Evolutionary conservation across 2,113 vertebrate species (phyloP).

Genomic region (Psophia crepitans): DNA sequence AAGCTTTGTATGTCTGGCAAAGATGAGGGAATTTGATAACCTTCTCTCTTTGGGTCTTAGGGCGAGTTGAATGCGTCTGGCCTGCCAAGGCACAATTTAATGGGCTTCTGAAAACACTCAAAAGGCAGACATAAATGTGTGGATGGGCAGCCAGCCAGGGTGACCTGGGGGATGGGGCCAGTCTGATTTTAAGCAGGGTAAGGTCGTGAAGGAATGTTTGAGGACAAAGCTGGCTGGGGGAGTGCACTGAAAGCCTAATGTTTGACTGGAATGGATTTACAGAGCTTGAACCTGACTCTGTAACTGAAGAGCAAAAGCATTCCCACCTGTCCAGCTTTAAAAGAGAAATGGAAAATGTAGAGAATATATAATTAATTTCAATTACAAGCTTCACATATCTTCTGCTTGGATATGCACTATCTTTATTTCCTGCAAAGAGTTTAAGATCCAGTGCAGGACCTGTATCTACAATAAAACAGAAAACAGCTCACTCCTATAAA

Average conservation of each 20-base stretch:
- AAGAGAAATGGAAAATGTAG: slow-evolving; percentile 75
- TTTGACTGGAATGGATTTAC: slow-evolving; percentile 73
- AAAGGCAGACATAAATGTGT: slow-evolving; percentile 86
- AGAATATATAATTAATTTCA: slow-evolving; percentile 81
- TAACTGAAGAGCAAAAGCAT: slow-evolving; percentile 73
- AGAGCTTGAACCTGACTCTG: slow-evolving; percentile 61
- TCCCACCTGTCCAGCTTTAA: slow-evolving; percentile 75
- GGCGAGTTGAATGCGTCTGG: slow-evolving; percentile 81
- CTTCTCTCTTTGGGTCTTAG: slow-evolving; percentile 78
- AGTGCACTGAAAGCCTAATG: slow-evolving; percentile 50
- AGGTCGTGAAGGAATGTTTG: slow-evolving; percentile 79
- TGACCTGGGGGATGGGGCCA: slow-evolving; percentile 75
- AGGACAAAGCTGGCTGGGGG: slow-evolving; percentile 76
- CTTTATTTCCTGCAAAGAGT: slow-evolving; percentile 59
- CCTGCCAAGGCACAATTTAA: slow-evolving; percentile 85
- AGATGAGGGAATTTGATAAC: slow-evolving; percentile 84
- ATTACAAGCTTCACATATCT: slow-evolving; percentile 66
- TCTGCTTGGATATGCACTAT: slow-evolving; percentile 27
- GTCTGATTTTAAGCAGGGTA: slow-evolving; percentile 79
- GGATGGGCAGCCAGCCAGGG: slow-evolving; percentile 82
- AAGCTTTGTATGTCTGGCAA: slow-evolving; percentile 69
- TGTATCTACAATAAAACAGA: slow-evolving; percentile 46
- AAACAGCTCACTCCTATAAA: neutral
- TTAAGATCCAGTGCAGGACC: slow-evolving; percentile 36
- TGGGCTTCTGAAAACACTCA: slow-evolving; percentile 88